Conservation (phyloP, 2,113 vertebrate species). For the Macrotis lagotis region DNA sequence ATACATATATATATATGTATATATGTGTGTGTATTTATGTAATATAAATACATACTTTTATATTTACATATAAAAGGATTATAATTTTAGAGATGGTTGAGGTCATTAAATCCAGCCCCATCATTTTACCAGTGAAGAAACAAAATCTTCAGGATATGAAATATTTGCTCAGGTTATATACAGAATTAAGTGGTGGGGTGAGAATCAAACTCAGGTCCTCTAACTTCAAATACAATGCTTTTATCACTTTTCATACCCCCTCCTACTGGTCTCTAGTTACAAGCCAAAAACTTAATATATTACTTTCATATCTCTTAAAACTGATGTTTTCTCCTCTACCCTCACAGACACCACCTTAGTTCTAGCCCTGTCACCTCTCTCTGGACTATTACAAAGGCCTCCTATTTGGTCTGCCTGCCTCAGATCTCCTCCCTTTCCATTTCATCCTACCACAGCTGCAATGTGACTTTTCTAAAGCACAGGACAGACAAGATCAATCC, state of each 20-base stretch:
- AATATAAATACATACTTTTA: no score
- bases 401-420: background rate
- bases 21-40: no score
- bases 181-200: background rate
- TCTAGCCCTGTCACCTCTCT: background rate
- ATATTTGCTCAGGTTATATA: background rate
- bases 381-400: background rate
- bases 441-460: background rate
- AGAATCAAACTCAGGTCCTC: background rate
- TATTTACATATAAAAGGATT: no score
- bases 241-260: no score
- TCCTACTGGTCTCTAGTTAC: background rate
- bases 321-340: background rate
- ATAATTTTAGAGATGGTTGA: background rate
- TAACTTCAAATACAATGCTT: background rate
- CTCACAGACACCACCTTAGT: background rate
- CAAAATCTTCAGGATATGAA: background rate
- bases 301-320: background rate
- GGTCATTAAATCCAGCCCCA: background rate
- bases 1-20: no score
- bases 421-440: background rate
- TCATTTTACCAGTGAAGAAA: background rate
- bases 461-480: background rate
- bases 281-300: background rate
- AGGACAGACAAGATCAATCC: background rate